Evolutionary conservation across 2,113 vertebrate species (phyloP).

Genomic region (Festucalex cinctus): DNA sequence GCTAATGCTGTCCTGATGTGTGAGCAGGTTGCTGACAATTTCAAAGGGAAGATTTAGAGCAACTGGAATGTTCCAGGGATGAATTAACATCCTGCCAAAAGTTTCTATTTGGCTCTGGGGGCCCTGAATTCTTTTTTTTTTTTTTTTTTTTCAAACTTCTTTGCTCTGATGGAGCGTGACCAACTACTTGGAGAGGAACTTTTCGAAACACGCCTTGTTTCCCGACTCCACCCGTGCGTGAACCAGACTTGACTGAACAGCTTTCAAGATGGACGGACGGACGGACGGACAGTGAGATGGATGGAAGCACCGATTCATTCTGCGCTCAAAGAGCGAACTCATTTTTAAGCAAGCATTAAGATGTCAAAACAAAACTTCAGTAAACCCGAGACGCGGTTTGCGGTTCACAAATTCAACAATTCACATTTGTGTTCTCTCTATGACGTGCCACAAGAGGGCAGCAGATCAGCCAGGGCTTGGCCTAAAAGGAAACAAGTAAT

Average conservation of each 20-base stretch:
- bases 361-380: background rate
- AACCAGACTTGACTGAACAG: slow-evolving; percentile 16
- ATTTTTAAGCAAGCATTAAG: too few species aligned
- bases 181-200: slow-evolving; percentile 21
- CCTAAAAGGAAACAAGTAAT: too few species aligned
- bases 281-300: too few species aligned
- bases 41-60: background rate
- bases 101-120: slow-evolving; percentile 29
- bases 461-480: too few species aligned
- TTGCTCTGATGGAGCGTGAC: slow-evolving; percentile 31
- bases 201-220: slow-evolving; percentile 24
- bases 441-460: too few species aligned
- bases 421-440: too few species aligned
- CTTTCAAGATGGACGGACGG: slow-evolving; percentile 22
- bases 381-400: too few species aligned
- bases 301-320: background rate
- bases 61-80: slow-evolving; percentile 11
- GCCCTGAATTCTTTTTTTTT: slow-evolving; percentile 6
- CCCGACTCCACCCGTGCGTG: slow-evolving; percentile 12
- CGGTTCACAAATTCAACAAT: too few species aligned
- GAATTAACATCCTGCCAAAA: slow-evolving; percentile 19
- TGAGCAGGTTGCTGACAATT: background rate
- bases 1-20: background rate
- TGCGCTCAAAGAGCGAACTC: background rate
- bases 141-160: slow-evolving; percentile 1